These are phyloP conservation scores for Mus spretus DNA, from an alignment of 2,797 vertebrate genomes.

Conservation along the genomic window DNA sequence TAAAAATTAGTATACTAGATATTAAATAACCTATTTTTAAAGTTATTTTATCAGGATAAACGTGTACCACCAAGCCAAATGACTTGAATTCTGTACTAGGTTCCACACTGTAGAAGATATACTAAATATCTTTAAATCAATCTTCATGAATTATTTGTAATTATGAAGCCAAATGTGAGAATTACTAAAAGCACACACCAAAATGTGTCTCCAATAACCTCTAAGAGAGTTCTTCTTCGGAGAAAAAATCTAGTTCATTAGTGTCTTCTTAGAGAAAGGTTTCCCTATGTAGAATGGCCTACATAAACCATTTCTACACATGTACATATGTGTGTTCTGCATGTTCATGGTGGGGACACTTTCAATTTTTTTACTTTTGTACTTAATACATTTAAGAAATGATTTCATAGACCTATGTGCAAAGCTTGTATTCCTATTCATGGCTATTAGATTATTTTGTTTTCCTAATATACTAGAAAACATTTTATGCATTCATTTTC, in stretches of 20 bases:
- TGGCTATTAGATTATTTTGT: not conserved
- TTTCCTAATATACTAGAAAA: not conserved
- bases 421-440: not conserved
- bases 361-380: not conserved
- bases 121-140: not conserved
- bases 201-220: not conserved
- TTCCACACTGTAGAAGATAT: not conserved
- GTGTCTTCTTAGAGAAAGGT: not conserved
- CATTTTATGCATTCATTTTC: not conserved
- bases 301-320: not conserved
- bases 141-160: not conserved
- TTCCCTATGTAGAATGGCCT: not conserved
- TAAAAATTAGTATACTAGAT: not conserved
- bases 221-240: not conserved
- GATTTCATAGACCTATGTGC: not conserved
- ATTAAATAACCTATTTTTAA: not conserved
- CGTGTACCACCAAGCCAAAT: not conserved
- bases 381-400: not conserved
- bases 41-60: too few relatives aligned
- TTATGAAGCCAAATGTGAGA: conserved; percentile 13
- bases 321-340: not conserved
- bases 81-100: not conserved
- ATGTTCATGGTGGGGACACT: not conserved
- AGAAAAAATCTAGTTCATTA: not conserved
- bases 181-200: not conserved